phyloP scores from a whole-genome alignment of 2,888 invertebrate species.

The Pachliopta kotzebuea region DNA sequence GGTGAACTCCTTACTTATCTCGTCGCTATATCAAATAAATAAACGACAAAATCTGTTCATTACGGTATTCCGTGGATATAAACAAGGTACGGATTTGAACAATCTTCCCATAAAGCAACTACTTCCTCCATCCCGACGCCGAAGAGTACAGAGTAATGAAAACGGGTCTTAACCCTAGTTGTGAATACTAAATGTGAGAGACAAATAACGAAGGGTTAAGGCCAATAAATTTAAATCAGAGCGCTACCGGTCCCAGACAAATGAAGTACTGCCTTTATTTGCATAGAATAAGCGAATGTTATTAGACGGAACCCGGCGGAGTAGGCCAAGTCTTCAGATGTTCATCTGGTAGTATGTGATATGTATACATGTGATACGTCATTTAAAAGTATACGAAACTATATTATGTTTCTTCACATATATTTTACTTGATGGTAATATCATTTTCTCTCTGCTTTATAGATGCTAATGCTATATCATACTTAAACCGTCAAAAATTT shows the following conservation, averaged over 20 bases:
- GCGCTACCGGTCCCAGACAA: constrained; percentile 24
- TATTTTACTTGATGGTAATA: no score
- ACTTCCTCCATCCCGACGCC: constrained; percentile 10
- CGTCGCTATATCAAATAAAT: no score
- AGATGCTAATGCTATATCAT: no score
- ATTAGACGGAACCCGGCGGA: constrained; percentile 11
- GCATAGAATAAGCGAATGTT: constrained; percentile 12
- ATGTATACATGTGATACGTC: no score
- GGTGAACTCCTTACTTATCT: no score
- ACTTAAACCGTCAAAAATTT: no score
- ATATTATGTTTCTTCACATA: no score
- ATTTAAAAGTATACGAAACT: no score
- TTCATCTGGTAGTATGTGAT: no score
- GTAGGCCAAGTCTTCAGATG: no score
- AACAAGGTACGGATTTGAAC: background rate
- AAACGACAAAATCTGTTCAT: no score
- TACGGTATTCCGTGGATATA: background rate
- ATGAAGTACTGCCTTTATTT: constrained; percentile 18
- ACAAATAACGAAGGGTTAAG: constrained; percentile 27
- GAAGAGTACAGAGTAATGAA: constrained; percentile 12
- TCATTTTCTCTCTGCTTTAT: no score
- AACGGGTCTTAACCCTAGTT: constrained; percentile 22
- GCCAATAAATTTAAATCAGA: constrained; percentile 29
- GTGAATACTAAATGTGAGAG: constrained; percentile 27
- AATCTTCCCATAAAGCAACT: constrained; percentile 1